Percentiles rank a stretch among this genome's conserved stretches.
Evolutionary conservation across 2,113 vertebrate species (phyloP).

Genomic region (Apodemus speciosus): DNA sequence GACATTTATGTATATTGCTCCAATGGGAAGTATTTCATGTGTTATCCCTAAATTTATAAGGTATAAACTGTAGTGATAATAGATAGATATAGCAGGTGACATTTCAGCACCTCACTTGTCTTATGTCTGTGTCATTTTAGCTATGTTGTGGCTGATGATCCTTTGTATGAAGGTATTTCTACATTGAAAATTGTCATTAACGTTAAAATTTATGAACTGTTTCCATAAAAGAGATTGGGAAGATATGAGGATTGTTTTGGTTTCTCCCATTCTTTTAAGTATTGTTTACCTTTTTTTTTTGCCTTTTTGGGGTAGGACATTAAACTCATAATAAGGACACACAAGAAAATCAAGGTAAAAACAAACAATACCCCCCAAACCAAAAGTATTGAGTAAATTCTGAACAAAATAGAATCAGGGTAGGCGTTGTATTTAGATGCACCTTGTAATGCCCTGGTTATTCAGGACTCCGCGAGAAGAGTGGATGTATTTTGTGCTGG

Average conservation of each 20-base stretch:
- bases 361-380: too few species aligned
- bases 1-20: not conserved
- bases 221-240: not conserved
- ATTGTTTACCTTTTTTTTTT: not conserved
- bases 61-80: not conserved
- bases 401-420: not conserved
- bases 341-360: not conserved
- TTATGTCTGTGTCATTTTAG: not conserved
- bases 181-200: not conserved
- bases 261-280: not conserved
- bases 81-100: not conserved
- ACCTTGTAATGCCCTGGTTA: not conserved
- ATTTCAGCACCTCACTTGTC: not conserved
- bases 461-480: not conserved
- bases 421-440: not conserved
- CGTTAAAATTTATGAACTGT: not conserved
- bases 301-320: not conserved
- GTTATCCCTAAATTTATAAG: not conserved
- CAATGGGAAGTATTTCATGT: slow-evolving; percentile 26
- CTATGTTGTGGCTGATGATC: not conserved
- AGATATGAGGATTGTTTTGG: not conserved
- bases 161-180: not conserved
- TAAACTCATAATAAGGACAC: not conserved
- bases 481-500: not conserved
- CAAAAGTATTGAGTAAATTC: not conserved